These are phyloP conservation scores for Nemoura dubitans DNA, from an alignment of 2,888 invertebrate genomes.

Conservation along the genomic window DNA sequence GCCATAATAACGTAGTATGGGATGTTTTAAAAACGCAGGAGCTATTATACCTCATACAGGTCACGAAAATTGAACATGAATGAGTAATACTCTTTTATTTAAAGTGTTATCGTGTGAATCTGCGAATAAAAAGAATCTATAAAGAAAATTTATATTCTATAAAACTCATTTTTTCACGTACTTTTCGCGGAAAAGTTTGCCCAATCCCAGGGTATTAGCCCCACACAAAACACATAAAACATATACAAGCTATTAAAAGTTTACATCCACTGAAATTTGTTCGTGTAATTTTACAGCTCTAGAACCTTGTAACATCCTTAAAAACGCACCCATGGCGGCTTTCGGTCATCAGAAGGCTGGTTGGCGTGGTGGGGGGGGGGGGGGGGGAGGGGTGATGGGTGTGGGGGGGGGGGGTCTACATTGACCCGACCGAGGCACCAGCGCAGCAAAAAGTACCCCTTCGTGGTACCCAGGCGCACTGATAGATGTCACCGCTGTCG, in stretches of 20 bases:
- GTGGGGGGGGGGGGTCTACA: background rate
- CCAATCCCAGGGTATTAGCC: background rate
- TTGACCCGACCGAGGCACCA: background rate
- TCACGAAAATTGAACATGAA: too few relatives aligned
- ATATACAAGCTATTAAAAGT: background rate
- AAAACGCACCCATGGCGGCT: background rate
- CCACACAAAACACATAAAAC: background rate
- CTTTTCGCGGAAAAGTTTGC: background rate
- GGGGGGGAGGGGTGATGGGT: slow-evolving; percentile 1
- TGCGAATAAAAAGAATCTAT: background rate
- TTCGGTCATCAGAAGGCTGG: slow-evolving; percentile 2
- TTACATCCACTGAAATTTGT: background rate
- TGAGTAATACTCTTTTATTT: too few relatives aligned
- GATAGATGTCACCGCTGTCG: slow-evolving; percentile 16
- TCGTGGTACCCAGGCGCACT: background rate
- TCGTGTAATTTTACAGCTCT: background rate
- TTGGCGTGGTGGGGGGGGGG: background rate
- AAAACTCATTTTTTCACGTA: background rate
- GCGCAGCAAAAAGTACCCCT: slow-evolving; percentile 19
- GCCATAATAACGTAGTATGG: too few relatives aligned
- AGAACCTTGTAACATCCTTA: background rate
- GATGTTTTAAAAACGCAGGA: too few relatives aligned
- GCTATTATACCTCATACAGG: too few relatives aligned
- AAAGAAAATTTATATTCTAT: background rate
- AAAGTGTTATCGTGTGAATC: too few relatives aligned